Conservation (phyloP, 2,113 vertebrate genomes). For the Phyllopteryx taeniolatus region DNA sequence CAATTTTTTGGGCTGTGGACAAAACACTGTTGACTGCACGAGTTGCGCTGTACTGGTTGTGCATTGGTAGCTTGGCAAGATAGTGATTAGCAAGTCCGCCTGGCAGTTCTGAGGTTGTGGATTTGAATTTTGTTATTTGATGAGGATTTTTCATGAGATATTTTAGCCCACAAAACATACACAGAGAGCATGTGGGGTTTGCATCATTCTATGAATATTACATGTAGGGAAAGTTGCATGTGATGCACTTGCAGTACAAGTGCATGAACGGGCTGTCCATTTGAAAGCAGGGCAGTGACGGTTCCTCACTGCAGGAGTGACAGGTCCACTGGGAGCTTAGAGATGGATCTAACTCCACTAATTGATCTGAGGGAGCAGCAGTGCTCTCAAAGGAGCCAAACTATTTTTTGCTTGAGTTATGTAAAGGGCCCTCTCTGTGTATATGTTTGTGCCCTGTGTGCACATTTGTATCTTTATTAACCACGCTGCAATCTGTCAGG, state of each 20-base stretch:
- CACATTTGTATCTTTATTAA: constrained; percentile 31
- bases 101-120: too few species aligned
- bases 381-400: constrained; percentile 44
- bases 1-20: too few species aligned
- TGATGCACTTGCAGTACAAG: constrained; percentile 11
- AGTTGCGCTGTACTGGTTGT: too few species aligned
- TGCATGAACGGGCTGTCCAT: constrained; percentile 42
- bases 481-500: constrained; percentile 25
- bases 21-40: too few species aligned
- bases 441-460: neutral
- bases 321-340: constrained; percentile 53
- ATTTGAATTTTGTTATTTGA: too few species aligned
- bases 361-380: constrained; percentile 61
- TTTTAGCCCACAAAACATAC: neutral
- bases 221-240: neutral
- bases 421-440: constrained; percentile 12
- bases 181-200: neutral
- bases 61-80: too few species aligned
- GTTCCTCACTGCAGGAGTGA: constrained; percentile 62
- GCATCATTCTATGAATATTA: neutral
- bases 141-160: too few species aligned
- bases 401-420: constrained; percentile 29
- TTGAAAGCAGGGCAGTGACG: constrained; percentile 58
- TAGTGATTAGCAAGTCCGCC: too few species aligned
- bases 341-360: constrained; percentile 60